Percentiles rank a stretch among this genome's conserved stretches.
These are phyloP conservation scores for Pterophyllum scalare DNA, from an alignment of 2,113 vertebrate species.

Conservation along the genomic window DNA sequence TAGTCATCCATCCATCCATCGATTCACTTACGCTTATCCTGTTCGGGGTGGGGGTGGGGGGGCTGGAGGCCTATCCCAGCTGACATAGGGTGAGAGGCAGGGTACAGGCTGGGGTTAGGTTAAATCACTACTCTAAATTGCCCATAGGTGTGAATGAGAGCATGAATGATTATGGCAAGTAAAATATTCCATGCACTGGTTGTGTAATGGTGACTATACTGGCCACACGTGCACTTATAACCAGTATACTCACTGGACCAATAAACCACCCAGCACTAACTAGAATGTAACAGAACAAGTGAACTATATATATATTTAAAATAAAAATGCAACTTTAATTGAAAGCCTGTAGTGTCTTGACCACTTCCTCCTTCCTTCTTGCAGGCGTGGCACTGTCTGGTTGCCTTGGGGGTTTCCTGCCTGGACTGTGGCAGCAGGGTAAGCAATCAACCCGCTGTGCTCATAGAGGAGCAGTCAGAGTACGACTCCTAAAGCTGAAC, in stretches of 20 bases:
- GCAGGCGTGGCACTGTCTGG: conserved; percentile 90
- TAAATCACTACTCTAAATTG: no score
- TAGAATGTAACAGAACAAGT: neutral
- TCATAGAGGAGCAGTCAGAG: conserved; percentile 79
- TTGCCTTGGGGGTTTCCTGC: conserved; percentile 88
- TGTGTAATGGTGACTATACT: neutral
- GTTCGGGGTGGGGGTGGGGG: no score
- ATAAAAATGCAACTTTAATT: neutral
- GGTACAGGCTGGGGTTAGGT: no score
- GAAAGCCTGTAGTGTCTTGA: neutral
- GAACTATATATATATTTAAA: neutral
- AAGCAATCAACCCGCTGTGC: conserved; percentile 85
- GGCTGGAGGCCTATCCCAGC: no score
- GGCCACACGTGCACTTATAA: no score
- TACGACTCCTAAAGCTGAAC: conserved; percentile 72
- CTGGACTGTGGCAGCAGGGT: conserved; percentile 87
- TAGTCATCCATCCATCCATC: no score
- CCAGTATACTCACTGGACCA: no score
- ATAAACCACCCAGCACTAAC: neutral
- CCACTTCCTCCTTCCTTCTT: neutral
- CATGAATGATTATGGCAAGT: neutral
- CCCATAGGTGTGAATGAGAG: no score
- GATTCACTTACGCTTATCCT: no score
- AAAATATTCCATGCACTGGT: neutral
- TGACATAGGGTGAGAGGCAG: no score